Percentiles rank a stretch among this genome's conserved stretches.
These are phyloP conservation scores for Drosophila pegasa DNA, from an alignment of 2,888 invertebrate species.

Conservation along the genomic window DNA sequence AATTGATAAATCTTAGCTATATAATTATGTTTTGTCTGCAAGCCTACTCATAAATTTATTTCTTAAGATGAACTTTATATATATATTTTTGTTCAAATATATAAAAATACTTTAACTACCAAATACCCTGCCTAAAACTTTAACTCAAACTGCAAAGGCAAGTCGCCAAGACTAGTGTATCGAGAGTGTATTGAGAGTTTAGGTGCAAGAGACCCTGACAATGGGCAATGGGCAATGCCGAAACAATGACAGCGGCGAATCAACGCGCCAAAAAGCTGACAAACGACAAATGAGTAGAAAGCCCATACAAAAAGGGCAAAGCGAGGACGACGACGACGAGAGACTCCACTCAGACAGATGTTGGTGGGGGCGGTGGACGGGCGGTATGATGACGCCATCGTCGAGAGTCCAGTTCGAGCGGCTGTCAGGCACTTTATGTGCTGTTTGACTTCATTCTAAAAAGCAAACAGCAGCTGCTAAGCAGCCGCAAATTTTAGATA, in stretches of 20 bases:
- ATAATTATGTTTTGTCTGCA: too few species aligned
- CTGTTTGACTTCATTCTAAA: slow-evolving; percentile 21
- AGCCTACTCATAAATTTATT: too few species aligned
- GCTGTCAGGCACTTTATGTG: slow-evolving; percentile 13
- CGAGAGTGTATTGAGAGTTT: slow-evolving; percentile 17
- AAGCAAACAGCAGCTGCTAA: slow-evolving; percentile 29
- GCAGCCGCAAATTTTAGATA: slow-evolving; percentile 28
- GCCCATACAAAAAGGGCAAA: slow-evolving; percentile 32
- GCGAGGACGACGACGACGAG: not conserved
- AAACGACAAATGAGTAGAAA: slow-evolving; percentile 70
- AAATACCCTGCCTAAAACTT: too few species aligned
- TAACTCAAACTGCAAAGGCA: not conserved
- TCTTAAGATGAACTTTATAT: too few species aligned
- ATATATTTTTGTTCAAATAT: too few species aligned
- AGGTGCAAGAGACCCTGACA: slow-evolving; percentile 31
- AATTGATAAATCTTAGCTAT: too few species aligned
- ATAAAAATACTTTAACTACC: too few species aligned
- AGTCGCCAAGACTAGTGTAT: not conserved
- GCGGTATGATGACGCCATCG: slow-evolving; percentile 33
- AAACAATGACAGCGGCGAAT: slow-evolving; percentile 72
- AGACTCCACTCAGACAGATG: slow-evolving; percentile 26
- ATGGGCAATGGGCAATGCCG: slow-evolving; percentile 42
- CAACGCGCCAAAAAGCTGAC: slow-evolving; percentile 75
- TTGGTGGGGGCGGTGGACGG: not conserved
- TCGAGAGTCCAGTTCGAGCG: slow-evolving; percentile 19